Percentiles rank a stretch among this genome's conserved stretches.
phyloP scores from a whole-genome alignment of 1,140 invertebrate genomes.

The Camponotus vicinus region DNA sequence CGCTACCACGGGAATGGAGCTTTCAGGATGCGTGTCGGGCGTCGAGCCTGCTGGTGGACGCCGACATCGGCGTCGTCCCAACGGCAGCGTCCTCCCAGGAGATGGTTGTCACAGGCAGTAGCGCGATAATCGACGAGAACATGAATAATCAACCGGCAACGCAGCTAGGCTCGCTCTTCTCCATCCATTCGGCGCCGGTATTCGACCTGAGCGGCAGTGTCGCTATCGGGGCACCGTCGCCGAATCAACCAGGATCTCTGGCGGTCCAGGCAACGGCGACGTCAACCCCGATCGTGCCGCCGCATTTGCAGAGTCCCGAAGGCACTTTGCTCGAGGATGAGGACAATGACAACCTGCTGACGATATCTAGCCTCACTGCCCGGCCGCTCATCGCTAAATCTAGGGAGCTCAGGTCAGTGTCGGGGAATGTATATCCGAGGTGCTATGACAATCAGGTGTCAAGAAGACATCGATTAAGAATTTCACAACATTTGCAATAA shows the following conservation, averaged over 20 bases:
- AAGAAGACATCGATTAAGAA: neutral
- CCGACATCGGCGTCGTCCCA: constrained; percentile 72
- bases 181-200: constrained; percentile 87
- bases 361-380: constrained; percentile 90
- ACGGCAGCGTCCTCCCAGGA: constrained; percentile 80
- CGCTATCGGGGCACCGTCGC: constrained; percentile 75
- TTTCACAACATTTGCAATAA: too few species aligned
- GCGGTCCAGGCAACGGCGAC: constrained; percentile 82
- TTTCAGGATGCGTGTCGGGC: constrained; percentile 87
- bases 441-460: constrained; percentile 44
- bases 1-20: constrained; percentile 88
- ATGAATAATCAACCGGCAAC: constrained; percentile 80
- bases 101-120: constrained; percentile 74
- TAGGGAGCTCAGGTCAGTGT: constrained; percentile 84
- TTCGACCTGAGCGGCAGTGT: constrained; percentile 80
- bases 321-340: constrained; percentile 88
- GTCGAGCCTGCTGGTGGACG: constrained; percentile 74
- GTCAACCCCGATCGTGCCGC: constrained; percentile 83
- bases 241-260: constrained; percentile 82
- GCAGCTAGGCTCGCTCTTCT: constrained; percentile 86
- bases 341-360: constrained; percentile 89
- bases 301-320: constrained; percentile 86
- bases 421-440: constrained; percentile 29
- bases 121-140: constrained; percentile 81
- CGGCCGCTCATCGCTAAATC: constrained; percentile 90